Base-by-base conservation (phyloP, 1,140 invertebrate genomes). In the Campoletis sonorensis region DNA sequence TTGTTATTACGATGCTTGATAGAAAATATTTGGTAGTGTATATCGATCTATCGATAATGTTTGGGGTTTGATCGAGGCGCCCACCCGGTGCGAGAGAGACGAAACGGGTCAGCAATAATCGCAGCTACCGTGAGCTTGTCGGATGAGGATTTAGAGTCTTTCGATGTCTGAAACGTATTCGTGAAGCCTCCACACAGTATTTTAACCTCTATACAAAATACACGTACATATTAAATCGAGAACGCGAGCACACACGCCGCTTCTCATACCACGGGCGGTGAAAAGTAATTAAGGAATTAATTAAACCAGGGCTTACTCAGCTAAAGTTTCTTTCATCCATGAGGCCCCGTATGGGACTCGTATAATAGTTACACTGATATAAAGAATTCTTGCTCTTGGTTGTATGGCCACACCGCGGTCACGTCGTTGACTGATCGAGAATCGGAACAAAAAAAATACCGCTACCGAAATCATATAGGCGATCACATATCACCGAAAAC, bases 241-340 rank as follows among this genome's bases (percentile, higher is more conserved):
- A 67, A 49, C 64, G 80, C 45, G 21, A 10, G n/a, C 76, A 45
- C 76, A 26, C 45, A 75, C 49, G 45, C 21, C 30, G 16, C 70
- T 30, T n/a, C 67, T 67, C 37, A 21, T 51, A 64, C 45, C 49
- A 54, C 73, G 80, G 49, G 54, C 27, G 81, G 78, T 78, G 81
- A 86, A 82, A 87, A 86, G 86, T 89, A 89, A 89, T 89, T 89
- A 89, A 88, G 86, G 86, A 89, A 89, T 88, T 89, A 89, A 89
- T 89, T 88, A 88, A 89, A 88, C 82, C 81, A 86, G 86, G 86
- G 88, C 85, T 89, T 89, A 89, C 86, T 89, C 88, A 89, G 88
- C 88, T 87, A 89, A 88, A 85, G 71, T 75, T 88, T 87, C 80
- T 83, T 82, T 80, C 87, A 87, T 88, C 86, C 85, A 88, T 88